phyloP scores from a whole-genome alignment of 2,113 vertebrate species.

The Mola mola region DNA sequence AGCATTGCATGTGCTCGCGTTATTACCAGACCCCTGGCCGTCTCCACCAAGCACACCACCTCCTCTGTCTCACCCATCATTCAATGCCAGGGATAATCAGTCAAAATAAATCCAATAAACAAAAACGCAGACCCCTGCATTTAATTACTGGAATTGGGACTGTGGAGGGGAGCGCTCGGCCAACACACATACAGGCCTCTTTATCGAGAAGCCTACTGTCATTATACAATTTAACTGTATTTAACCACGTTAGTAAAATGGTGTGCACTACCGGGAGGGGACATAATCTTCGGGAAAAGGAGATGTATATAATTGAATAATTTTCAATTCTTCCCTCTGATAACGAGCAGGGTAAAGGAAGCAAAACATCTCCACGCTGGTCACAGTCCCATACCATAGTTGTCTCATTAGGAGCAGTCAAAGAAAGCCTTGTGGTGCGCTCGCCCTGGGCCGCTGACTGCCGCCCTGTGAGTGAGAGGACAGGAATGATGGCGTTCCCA shows the following conservation, averaged over 20 bases:
- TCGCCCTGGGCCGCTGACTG: constrained; percentile 39
- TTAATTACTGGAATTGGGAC: constrained; percentile 76
- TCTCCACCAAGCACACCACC: constrained; percentile 58
- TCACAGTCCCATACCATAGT: constrained; percentile 53
- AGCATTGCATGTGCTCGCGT: constrained; percentile 27
- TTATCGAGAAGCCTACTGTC: constrained; percentile 56
- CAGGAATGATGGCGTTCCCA: constrained; percentile 61
- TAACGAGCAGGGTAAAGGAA: constrained; percentile 47
- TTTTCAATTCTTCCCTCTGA: constrained; percentile 47
- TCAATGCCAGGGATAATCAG: constrained; percentile 62
- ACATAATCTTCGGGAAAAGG: constrained; percentile 49
- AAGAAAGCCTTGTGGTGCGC: constrained; percentile 67
- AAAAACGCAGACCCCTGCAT: constrained; percentile 69
- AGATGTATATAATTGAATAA: constrained; percentile 71
- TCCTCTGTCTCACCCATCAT: constrained; percentile 59
- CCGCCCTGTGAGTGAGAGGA: constrained; percentile 51
- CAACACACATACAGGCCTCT: constrained; percentile 63
- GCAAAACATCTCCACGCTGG: constrained; percentile 27
- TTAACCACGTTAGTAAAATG: constrained; percentile 73
- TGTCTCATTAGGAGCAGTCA: constrained; percentile 70
- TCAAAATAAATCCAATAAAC: constrained; percentile 75
- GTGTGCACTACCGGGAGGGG: constrained; percentile 42
- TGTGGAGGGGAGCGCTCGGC: constrained; percentile 39
- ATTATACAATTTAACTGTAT: constrained; percentile 77
- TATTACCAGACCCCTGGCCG: constrained; percentile 39